Conservation (phyloP, 1,140 invertebrate species). For the Reticulitermes speratus region DNA sequence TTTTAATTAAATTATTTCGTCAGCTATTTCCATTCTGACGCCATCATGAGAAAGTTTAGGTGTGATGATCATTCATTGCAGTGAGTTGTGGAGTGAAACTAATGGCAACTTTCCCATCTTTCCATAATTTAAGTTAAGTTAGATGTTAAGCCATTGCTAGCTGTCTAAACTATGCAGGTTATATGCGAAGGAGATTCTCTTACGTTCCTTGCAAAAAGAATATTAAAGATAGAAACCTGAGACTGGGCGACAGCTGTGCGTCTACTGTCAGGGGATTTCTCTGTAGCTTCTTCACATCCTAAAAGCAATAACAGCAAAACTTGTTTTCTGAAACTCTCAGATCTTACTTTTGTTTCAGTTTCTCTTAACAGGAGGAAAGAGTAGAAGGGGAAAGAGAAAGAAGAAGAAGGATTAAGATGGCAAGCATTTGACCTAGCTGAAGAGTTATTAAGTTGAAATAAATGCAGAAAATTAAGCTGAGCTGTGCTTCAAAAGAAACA, state of each 20-base stretch:
- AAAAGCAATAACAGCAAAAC: background rate
- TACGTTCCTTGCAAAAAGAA: background rate
- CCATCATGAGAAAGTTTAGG: background rate
- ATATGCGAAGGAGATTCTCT: background rate
- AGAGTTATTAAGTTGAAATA: conserved; percentile 7
- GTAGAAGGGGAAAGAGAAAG: background rate
- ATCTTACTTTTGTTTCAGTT: background rate
- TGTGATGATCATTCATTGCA: background rate
- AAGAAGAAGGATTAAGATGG: background rate
- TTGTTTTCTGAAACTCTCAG: background rate
- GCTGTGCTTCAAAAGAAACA: background rate
- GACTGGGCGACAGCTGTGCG: background rate
- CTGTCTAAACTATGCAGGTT: background rate
- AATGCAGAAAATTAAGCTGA: background rate
- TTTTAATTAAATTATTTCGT: background rate
- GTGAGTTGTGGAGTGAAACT: background rate
- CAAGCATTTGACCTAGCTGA: background rate
- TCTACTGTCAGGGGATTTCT: background rate
- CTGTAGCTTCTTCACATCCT: background rate
- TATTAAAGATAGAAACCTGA: background rate
- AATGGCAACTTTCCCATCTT: background rate
- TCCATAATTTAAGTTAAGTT: background rate
- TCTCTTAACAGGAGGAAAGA: background rate
- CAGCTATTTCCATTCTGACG: background rate
- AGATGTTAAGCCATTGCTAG: background rate